Base-by-base conservation (phyloP, 2,888 invertebrate species). In the Brassicogethes aeneus region DNA sequence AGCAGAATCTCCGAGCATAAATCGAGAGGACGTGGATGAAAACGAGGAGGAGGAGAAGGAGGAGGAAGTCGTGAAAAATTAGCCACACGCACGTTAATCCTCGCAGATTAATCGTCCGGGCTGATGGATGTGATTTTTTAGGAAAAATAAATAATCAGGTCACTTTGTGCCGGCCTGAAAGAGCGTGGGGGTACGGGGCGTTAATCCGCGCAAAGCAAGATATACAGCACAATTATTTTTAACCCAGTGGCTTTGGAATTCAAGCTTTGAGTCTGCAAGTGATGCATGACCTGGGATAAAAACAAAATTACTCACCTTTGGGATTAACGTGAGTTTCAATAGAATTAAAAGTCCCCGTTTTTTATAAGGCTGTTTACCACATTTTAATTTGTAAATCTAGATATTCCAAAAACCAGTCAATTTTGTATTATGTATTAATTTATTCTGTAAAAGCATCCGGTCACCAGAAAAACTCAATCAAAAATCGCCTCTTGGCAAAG, bases 191-290 rank as follows among this genome's bases (percentile, higher is more conserved):
- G n/a, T n/a, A n/a, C n/a, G n/a, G n/a, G 48, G 52, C 59, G 57
- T 53, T 62, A 61, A 62, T 61, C 61, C 57, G 50, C 46, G 54
- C 56, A 60, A 60, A 64, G 60, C 62, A 64, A 64, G 64, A 64
- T 64, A 61, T 60, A 64, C 60, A 54, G 56, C 50, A 59, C 56
- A 60, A 62, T 63, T 62, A 63, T 61, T 57, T 57, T 51, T 59
- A 58, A 55, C 57, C 57, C 59, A 56, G 59, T 60, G 56, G 57
- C 56, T 56, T 59, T 61, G 55, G 55, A 60, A 61, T 57, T n/a
- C 41, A 48, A 43, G 51, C 56, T 53, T 57, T 52, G 54, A 58
- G 55, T 49, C 53, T 53, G 47, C 56, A 53, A 55, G 56, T 61
- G 57, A 62, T 62, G 55, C 58, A 62, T 61, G 56, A 47, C 46